Evolutionary conservation across 2,113 vertebrate genomes (phyloP), one percentile per base, ranked within the genome.

Genomic region (Pelobates fuscus): DNA sequence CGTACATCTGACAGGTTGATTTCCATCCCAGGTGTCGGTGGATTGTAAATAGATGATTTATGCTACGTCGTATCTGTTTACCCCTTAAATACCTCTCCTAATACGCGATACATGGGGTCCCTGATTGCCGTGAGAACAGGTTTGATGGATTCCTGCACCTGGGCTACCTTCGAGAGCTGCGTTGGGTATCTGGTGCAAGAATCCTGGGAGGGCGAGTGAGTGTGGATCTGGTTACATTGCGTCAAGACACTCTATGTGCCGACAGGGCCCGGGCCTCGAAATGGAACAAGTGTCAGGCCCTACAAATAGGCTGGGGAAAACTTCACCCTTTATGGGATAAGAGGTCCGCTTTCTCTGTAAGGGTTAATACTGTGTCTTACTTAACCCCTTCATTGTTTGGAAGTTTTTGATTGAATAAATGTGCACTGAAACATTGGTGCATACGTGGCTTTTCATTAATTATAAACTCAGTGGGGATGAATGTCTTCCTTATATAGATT

Each of bases 211-310:
- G n/a, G n/a, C n/a, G n/a, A n/a, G n/a, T n/a, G n/a, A n/a, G 43
- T 5, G 24, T 5, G 17, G 41, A 30, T 67, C 44, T 1, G 65
- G 65, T 67, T 30, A 54, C 65, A 67, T 67, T 67, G 65, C 65
- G 65, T 67, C 65, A 67, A 46, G 54, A 67, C 37, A n/a, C 44
- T 54, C 26, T 14, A 29, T 54, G 64, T 67, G 65, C 54, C 17
- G 46, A 54, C 44, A 67, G 65, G 44, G 41, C 32, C 17, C 63
- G 26, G 63, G 37, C 32, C 18, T 26, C 62, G 15, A 15, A 24
- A 15, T 24, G 62, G 8, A 54, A 30, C 44, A 54, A 46, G 65
- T 54, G 65, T 29, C 65, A 11, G 20, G 18, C 41, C 2, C 65
- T 46, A 54, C 65, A n/a, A n/a, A n/a, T n/a, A n/a, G n/a, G n/a